These are phyloP conservation scores for Brachionus asplanchnoidis DNA, from an alignment of 1,140 invertebrate species.

Conservation along the genomic window DNA sequence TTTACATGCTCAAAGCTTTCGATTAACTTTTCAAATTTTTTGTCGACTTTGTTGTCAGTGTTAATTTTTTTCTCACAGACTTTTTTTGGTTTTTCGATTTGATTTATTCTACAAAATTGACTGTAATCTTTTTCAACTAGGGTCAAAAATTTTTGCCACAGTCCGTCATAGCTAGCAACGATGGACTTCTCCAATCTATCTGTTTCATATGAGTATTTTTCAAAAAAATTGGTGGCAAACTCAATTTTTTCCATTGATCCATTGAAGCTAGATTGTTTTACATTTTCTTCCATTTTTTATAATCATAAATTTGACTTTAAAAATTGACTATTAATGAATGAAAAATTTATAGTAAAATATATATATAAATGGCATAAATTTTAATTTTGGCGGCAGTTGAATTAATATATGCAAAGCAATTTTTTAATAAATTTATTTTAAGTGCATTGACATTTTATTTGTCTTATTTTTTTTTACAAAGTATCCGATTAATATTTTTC, in stretches of 20 bases:
- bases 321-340: neutral
- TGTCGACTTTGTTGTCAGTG: no score
- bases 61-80: no score
- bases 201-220: neutral
- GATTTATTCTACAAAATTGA: neutral
- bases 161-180: neutral
- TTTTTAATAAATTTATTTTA: neutral
- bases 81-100: neutral
- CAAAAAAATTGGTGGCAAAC: neutral
- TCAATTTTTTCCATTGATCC: no score
- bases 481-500: no score
- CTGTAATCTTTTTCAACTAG: neutral
- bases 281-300: slow-evolving; percentile 10
- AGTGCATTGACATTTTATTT: neutral
- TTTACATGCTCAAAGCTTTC: neutral
- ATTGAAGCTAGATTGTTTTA: neutral
- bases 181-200: neutral
- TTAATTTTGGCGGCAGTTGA: neutral
- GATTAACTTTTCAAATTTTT: neutral
- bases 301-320: neutral
- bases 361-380: neutral
- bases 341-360: neutral
- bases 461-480: neutral
- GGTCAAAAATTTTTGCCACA: neutral
- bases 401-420: neutral